Evolutionary conservation across 2,888 invertebrate species (phyloP).

Genomic region (Cheilosia vulpina): DNA sequence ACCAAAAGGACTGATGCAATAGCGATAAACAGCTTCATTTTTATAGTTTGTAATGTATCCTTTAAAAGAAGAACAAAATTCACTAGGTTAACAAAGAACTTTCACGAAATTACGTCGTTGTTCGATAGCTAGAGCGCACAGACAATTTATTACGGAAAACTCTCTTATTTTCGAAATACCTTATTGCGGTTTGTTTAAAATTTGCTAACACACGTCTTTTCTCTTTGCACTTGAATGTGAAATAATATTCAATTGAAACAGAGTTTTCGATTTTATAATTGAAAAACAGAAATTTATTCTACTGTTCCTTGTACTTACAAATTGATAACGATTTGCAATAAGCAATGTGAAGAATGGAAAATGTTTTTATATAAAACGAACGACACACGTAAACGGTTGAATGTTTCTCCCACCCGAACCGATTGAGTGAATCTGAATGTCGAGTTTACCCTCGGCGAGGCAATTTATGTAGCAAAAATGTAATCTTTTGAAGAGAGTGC

Average conservation of each 20-base stretch:
- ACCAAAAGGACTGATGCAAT: constrained; percentile 39
- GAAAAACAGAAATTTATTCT: constrained; percentile 2
- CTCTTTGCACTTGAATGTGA: constrained; percentile 31
- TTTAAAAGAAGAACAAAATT: constrained; percentile 26
- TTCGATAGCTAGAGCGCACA: background rate
- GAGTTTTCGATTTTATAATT: constrained; percentile 16
- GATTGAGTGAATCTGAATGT: constrained; percentile 72
- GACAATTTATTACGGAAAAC: background rate
- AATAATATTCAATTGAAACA: constrained; percentile 12
- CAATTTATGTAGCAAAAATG: constrained; percentile 64
- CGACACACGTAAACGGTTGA: constrained; percentile 68
- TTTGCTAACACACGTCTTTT: constrained; percentile 22
- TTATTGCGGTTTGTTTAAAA: background rate
- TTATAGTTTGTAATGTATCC: constrained; percentile 20
- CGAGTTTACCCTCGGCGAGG: constrained; percentile 28
- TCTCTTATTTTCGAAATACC: constrained; percentile 26
- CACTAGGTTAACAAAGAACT: constrained; percentile 1
- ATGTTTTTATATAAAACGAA: constrained; percentile 24
- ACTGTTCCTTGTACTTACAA: constrained; percentile 41
- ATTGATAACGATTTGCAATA: constrained; percentile 52
- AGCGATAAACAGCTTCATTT: constrained; percentile 56
- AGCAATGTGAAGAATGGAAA: background rate
- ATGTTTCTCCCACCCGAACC: constrained; percentile 73
- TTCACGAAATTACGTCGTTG: constrained; percentile 32
- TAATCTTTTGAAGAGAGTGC: constrained; percentile 32